Conservation (phyloP, 2,113 vertebrate genomes). For the Sander lucioperca region DNA sequence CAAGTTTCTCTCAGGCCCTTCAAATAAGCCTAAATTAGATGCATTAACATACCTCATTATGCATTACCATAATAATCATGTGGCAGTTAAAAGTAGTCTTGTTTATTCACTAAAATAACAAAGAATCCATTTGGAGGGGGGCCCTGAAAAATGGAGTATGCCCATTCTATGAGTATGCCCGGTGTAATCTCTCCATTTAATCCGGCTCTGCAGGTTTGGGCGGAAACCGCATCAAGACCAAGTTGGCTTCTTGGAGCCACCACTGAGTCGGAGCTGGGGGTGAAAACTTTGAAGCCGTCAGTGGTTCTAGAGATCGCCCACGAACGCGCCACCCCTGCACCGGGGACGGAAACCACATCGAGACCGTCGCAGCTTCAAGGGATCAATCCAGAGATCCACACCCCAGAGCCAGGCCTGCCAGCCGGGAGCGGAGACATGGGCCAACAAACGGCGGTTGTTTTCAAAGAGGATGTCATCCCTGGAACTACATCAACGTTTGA, state of each 20-base stretch:
- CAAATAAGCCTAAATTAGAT: too few species aligned
- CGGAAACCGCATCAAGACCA: background rate
- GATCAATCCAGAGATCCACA: background rate
- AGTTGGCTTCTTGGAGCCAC: background rate
- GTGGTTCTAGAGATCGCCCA: background rate
- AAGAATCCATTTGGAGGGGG: too few species aligned
- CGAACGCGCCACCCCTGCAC: background rate
- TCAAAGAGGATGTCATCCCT: conserved; percentile 68
- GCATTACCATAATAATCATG: too few species aligned
- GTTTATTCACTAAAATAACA: too few species aligned
- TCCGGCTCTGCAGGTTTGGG: background rate
- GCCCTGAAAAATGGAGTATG: too few species aligned
- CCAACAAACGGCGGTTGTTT: conserved; percentile 70
- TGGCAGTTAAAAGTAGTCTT: too few species aligned
- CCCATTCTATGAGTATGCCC: too few species aligned
- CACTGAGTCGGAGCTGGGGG: background rate
- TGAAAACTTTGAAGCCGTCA: background rate
- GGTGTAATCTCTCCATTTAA: too few species aligned
- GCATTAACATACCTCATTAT: too few species aligned
- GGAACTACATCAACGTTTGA: conserved; percentile 39
- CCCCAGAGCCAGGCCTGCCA: background rate
- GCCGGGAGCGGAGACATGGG: background rate
- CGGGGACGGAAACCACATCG: too few species aligned
- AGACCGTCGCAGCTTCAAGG: too few species aligned
- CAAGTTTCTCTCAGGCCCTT: too few species aligned